Evolutionary conservation across 2,888 invertebrate genomes (phyloP).

Genomic region (Trichopoda pennipes): DNA sequence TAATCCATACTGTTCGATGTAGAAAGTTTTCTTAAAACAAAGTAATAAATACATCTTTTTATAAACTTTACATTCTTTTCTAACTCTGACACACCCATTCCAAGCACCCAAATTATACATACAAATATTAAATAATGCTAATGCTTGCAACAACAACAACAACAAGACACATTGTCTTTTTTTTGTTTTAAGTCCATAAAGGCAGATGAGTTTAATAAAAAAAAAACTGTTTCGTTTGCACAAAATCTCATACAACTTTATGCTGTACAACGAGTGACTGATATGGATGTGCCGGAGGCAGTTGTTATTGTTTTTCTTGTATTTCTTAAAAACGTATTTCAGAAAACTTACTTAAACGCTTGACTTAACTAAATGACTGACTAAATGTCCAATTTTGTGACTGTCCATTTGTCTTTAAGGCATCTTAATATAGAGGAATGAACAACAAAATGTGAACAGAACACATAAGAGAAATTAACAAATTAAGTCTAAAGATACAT

Average conservation of each 20-base stretch:
- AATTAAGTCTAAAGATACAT: slow-evolving; percentile 58
- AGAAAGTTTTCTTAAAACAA: no score
- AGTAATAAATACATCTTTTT: not conserved
- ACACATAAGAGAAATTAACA: slow-evolving; percentile 25
- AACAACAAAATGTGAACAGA: slow-evolving; percentile 23
- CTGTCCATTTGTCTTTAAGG: slow-evolving; percentile 66
- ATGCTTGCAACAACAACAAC: slow-evolving; percentile 25
- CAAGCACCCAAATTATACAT: slow-evolving; percentile 28
- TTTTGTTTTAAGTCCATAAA: slow-evolving; percentile 15
- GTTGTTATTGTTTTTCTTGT: slow-evolving; percentile 34
- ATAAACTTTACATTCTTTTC: slow-evolving; percentile 25
- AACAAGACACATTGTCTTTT: slow-evolving; percentile 13
- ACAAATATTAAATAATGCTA: slow-evolving; percentile 48
- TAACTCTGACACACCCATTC: not conserved
- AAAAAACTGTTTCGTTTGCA: slow-evolving; percentile 8
- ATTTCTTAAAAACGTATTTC: slow-evolving; percentile 45
- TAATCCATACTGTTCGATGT: no score
- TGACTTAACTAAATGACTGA: slow-evolving; percentile 68
- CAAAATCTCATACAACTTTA: not conserved
- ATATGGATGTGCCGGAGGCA: slow-evolving; percentile 21
- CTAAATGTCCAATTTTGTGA: slow-evolving; percentile 68
- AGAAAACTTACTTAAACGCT: slow-evolving; percentile 64
- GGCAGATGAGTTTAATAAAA: slow-evolving; percentile 39
- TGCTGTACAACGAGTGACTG: slow-evolving; percentile 26
- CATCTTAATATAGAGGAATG: slow-evolving; percentile 63